Base-by-base conservation (phyloP, 2,888 invertebrate genomes). In the Notodonta dromedarius region DNA sequence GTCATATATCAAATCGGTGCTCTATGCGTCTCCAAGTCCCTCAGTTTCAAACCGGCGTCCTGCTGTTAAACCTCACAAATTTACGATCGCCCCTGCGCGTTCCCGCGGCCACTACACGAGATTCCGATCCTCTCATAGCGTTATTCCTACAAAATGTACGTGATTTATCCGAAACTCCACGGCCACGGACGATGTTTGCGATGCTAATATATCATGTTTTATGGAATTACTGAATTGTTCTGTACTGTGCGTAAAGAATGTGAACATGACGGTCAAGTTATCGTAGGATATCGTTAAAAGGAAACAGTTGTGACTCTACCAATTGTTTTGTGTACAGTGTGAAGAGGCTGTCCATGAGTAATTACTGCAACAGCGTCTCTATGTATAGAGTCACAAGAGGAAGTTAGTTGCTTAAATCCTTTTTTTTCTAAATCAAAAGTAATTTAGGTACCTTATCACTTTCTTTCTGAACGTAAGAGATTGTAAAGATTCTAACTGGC, bases 61-160 rank as follows among this genome's bases (percentile, higher is more conserved):
- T 88, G 93, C 93, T 93, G 93, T 84, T 90, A 80, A 78, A 86
- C 87, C 83, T 83, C 91, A 90, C 92, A 90, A 91, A 93, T 93
- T 93, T 93, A 93, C 90, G 93, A 91, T 77, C 89, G 87, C 91
- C 87, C 85, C 90, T 83, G 88, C 84, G 85, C 87, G 82, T 71
- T 72, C 74, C 82, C 79, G 80, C 77, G 73, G 78, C 80, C 81
- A 76, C 77, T 80, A 85, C 86, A 84, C 83, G 84, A 88, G 88
- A 89, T 88, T 85, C 87, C 85, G 88, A 90, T 90, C 89, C 86
- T 83, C 86, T 85, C 85, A 80, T 80, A 82, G 84, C 86, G 88
- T 90, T 90, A 91, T 91, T 92, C 90, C 89, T 88, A 91, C 91
- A 91, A 93, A 92, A 93, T 91, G 89, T 87, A 62, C 85, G 85